A percentile compares a stretch with the other conserved stretches of the same genome.
phyloP scores from a whole-genome alignment of 1,140 invertebrate species.

The Heliothis virescens region DNA sequence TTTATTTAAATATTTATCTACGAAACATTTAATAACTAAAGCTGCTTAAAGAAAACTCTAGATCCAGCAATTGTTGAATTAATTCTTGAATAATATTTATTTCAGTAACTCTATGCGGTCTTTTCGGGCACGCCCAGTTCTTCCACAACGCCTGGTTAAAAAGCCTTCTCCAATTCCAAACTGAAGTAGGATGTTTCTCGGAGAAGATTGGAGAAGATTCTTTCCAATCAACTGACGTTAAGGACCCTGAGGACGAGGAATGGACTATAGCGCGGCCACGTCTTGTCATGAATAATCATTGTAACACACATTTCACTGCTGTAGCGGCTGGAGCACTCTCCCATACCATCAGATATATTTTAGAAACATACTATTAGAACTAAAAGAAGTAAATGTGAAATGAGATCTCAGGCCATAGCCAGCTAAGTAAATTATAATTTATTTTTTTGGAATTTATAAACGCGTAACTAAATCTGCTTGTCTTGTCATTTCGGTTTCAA shows the following conservation, averaged over 20 bases:
- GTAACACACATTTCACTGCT: slow-evolving; percentile 62
- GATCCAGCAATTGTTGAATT: no score
- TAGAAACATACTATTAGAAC: slow-evolving; percentile 54
- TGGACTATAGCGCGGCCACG: not conserved
- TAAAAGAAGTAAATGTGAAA: not conserved
- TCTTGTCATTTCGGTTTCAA: no score
- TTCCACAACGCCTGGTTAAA: slow-evolving; percentile 1
- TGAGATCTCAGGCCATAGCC: not conserved
- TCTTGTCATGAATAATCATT: slow-evolving; percentile 35
- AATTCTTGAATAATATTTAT: not conserved
- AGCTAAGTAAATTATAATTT: not conserved
- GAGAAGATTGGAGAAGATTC: not conserved
- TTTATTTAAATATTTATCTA: no score
- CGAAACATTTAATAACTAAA: no score
- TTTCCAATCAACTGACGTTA: not conserved
- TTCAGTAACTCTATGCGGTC: slow-evolving; percentile 16
- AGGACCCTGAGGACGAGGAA: not conserved
- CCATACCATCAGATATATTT: slow-evolving; percentile 63
- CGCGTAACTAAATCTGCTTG: no score
- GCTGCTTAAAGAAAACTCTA: no score
- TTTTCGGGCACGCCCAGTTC: slow-evolving; percentile 21
- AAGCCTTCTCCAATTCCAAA: not conserved
- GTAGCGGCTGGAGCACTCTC: slow-evolving; percentile 58
- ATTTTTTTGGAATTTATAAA: no score
- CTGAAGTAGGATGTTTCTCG: not conserved